Percentiles rank a stretch among this genome's conserved stretches.
Evolutionary conservation across 2,113 vertebrate genomes (phyloP).

Genomic region (Enhydra lutris): DNA sequence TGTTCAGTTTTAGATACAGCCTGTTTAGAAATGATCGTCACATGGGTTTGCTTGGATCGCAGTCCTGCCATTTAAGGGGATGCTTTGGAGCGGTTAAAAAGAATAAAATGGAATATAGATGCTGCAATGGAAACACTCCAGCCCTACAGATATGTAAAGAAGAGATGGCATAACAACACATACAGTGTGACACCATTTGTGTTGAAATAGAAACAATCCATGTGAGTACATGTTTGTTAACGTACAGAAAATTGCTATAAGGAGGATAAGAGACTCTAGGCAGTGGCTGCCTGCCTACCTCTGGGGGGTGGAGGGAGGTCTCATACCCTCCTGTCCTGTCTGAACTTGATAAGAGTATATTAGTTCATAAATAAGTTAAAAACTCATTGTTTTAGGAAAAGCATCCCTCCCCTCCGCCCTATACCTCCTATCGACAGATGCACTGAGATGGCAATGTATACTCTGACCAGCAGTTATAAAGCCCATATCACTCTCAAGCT

Average conservation of each 20-base stretch:
- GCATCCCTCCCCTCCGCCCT: neutral
- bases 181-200: neutral
- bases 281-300: neutral
- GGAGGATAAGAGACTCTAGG: neutral
- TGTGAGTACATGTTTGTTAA: neutral
- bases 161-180: neutral
- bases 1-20: neutral
- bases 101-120: neutral
- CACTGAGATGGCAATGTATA: neutral
- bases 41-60: neutral
- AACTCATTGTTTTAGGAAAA: neutral
- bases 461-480: neutral
- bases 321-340: neutral
- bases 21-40: neutral
- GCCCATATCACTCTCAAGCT: neutral
- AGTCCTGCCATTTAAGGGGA: neutral
- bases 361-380: neutral
- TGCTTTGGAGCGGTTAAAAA: neutral
- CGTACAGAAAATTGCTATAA: neutral
- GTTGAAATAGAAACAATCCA: neutral
- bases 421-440: neutral
- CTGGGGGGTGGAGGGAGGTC: neutral
- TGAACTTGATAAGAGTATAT: neutral
- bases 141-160: neutral
- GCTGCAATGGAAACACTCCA: neutral